These are phyloP conservation scores for Rhinichthys osculus DNA, from an alignment of 2,797 vertebrate genomes.

Conservation along the genomic window DNA sequence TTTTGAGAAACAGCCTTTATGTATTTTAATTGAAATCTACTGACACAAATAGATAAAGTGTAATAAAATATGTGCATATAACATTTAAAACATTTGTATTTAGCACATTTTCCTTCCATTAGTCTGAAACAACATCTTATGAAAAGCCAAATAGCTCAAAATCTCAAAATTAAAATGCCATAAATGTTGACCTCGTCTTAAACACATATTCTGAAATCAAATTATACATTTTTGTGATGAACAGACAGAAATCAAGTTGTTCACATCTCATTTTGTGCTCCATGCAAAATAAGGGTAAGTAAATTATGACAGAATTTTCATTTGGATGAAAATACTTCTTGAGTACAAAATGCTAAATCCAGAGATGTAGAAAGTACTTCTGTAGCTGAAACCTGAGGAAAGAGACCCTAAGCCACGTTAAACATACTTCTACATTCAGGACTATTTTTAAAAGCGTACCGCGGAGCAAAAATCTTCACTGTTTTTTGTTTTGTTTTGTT, in stretches of 20 bases:
- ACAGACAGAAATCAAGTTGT: not conserved
- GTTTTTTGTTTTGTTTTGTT: not conserved
- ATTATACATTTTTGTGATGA: not conserved
- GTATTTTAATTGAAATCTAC: too few species aligned
- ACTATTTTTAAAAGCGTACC: not conserved
- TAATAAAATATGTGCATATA: too few species aligned
- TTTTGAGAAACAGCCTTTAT: too few species aligned
- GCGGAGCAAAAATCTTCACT: not conserved
- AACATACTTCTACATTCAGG: slow-evolving; percentile 6
- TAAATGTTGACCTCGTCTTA: not conserved
- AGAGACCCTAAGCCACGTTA: not conserved
- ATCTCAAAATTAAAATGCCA: not conserved
- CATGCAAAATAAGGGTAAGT: not conserved
- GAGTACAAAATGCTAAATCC: not conserved
- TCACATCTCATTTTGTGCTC: not conserved
- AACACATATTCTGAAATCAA: not conserved
- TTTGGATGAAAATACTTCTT: not conserved
- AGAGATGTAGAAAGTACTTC: not conserved
- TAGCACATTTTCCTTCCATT: not conserved
- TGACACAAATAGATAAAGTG: too few species aligned
- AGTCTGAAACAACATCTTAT: not conserved
- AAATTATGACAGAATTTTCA: slow-evolving; percentile 10
- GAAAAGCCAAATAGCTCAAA: not conserved
- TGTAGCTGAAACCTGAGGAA: slow-evolving; percentile 1
- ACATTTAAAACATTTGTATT: not conserved